phyloP scores from a whole-genome alignment of 2,113 vertebrate species.

The Stigmatopora argus region DNA sequence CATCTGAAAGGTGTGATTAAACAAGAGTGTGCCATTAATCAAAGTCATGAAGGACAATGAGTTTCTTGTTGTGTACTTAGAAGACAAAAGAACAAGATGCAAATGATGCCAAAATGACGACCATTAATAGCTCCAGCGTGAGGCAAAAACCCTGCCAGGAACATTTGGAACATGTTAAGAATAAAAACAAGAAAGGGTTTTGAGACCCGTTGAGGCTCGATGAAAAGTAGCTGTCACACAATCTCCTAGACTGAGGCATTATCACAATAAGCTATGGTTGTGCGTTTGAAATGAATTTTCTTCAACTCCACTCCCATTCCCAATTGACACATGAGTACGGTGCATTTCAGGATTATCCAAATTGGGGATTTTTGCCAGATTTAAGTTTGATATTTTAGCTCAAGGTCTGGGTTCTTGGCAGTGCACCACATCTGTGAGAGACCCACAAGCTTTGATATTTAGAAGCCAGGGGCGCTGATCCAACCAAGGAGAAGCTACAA shows the following conservation, averaged over 20 bases:
- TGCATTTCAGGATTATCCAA: slow-evolving; percentile 21
- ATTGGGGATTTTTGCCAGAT: slow-evolving; percentile 13
- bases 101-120: not conserved
- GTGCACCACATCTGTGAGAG: slow-evolving; percentile 46
- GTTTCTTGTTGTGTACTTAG: slow-evolving; percentile 12
- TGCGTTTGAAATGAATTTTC: slow-evolving; percentile 42
- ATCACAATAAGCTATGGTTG: slow-evolving; percentile 15
- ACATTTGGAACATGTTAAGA: slow-evolving; percentile 58
- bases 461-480: slow-evolving; percentile 23
- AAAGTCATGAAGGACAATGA: slow-evolving; percentile 33
- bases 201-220: slow-evolving; percentile 13
- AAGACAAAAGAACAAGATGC: slow-evolving; percentile 9
- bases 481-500: slow-evolving; percentile 17
- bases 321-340: slow-evolving; percentile 11
- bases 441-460: slow-evolving; percentile 45
- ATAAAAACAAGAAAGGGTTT: slow-evolving; percentile 8
- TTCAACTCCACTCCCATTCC: slow-evolving; percentile 20
- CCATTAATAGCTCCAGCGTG: slow-evolving; percentile 30
- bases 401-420: slow-evolving; percentile 32
- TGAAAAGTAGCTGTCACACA: slow-evolving; percentile 34
- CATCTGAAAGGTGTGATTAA: slow-evolving; percentile 2
- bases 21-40: slow-evolving; percentile 17
- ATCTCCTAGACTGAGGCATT: slow-evolving; percentile 35
- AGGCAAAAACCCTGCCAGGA: slow-evolving; percentile 16
- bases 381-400: slow-evolving; percentile 37